Evolutionary conservation across 2,888 invertebrate genomes (phyloP).

Genomic region (Perizoma flavofasciatum): DNA sequence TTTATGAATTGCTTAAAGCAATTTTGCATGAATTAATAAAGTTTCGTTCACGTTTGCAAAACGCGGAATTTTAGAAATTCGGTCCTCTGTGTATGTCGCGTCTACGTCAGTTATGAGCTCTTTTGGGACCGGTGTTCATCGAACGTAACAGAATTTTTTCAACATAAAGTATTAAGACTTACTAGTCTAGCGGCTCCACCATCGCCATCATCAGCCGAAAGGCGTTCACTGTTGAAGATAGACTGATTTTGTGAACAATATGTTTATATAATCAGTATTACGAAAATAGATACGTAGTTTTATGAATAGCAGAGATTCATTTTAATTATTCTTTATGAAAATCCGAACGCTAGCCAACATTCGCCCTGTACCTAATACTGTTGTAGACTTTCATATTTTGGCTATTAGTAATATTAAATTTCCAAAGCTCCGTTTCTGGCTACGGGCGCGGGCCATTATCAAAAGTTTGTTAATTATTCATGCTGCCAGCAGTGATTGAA

Average conservation of each 20-base stretch:
- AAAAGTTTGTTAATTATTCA: constrained; percentile 24
- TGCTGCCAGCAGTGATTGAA: constrained; percentile 25
- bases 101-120: neutral
- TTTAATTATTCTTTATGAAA: no score
- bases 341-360: no score
- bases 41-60: neutral
- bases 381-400: no score
- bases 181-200: neutral
- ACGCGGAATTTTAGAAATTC: neutral
- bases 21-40: neutral
- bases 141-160: neutral
- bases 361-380: no score
- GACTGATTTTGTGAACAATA: no score
- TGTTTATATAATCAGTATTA: no score
- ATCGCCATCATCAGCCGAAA: neutral
- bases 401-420: constrained; percentile 4
- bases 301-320: no score
- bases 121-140: neutral
- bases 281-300: no score
- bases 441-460: constrained; percentile 7
- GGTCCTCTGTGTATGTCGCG: constrained; percentile 1
- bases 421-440: constrained; percentile 4
- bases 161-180: no score
- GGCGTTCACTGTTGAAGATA: no score
- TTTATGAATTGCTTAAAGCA: no score